Percentiles rank a stretch among this genome's conserved stretches.
Conservation (phyloP, 2,888 invertebrate genomes). For the Fabriciana adippe region DNA sequence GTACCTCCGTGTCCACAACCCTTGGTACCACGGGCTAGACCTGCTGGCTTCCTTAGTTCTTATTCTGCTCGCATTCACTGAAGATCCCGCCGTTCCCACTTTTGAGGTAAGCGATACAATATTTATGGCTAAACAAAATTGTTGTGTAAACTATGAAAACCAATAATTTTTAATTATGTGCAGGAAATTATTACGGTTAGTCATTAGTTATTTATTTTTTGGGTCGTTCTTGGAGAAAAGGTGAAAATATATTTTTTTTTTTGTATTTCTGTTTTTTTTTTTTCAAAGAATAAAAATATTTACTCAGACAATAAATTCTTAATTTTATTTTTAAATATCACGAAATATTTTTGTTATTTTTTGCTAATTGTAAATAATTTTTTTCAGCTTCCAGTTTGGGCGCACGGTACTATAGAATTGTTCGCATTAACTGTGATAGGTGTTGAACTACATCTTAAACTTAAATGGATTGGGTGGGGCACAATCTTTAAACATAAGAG, state of each 20-base stretch:
- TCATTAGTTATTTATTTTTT: no score
- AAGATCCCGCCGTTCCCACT: slow-evolving; percentile 89
- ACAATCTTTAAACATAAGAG: slow-evolving; percentile 92
- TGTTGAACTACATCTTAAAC: slow-evolving; percentile 89
- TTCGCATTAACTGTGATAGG: slow-evolving; percentile 89
- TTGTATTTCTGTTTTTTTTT: no score
- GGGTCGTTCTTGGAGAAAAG: no score
- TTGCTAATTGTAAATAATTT: slow-evolving; percentile 20
- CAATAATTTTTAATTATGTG: no score
- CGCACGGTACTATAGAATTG: slow-evolving; percentile 91
- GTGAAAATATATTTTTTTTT: no score
- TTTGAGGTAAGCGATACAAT: slow-evolving; percentile 78
- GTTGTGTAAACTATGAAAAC: no score
- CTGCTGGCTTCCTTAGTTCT: slow-evolving; percentile 88
- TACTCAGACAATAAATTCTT: no score
- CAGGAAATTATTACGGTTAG: no score
- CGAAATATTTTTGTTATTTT: no score
- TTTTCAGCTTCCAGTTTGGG: slow-evolving; percentile 87
- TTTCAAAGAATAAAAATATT: background rate
- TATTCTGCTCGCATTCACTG: slow-evolving; percentile 88
- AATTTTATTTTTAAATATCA: background rate
- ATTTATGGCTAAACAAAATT: background rate
- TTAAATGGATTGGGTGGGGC: slow-evolving; percentile 93
- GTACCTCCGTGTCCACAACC: slow-evolving; percentile 92
- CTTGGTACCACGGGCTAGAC: slow-evolving; percentile 93